phyloP scores from a whole-genome alignment of 2,113 vertebrate genomes.

The Actenoides hombroni region DNA sequence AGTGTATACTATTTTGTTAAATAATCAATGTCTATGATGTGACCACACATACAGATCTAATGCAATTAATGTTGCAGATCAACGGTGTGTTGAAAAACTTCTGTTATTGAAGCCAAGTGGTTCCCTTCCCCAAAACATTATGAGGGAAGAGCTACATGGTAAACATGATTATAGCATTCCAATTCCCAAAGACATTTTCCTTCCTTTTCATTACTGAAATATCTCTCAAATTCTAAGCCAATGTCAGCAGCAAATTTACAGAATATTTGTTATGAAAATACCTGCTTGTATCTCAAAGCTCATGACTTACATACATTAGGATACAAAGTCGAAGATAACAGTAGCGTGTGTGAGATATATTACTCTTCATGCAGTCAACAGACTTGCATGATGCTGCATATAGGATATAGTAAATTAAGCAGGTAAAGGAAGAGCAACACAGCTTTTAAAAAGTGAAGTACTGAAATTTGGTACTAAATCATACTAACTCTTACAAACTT shows the following conservation, averaged over 20 bases:
- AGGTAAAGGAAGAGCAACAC: not conserved
- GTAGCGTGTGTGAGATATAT: not conserved
- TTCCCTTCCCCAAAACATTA: not conserved
- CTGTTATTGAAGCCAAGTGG: not conserved
- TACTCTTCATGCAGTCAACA: slow-evolving; percentile 25
- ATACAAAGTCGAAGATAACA: slow-evolving; percentile 4
- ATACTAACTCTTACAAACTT: not conserved
- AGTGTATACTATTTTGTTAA: not conserved
- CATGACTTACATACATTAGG: not conserved
- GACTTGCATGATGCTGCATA: slow-evolving; percentile 3
- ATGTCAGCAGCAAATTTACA: slow-evolving; percentile 34
- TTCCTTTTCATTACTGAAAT: not conserved
- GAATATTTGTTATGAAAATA: slow-evolving; percentile 45
- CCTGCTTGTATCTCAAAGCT: not conserved
- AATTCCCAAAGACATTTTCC: not conserved
- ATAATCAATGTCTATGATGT: not conserved
- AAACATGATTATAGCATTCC: not conserved
- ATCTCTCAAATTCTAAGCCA: not conserved
- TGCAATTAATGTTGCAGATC: not conserved
- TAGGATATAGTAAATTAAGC: not conserved
- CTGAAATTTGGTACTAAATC: not conserved
- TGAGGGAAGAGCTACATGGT: not conserved
- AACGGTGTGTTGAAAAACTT: not conserved
- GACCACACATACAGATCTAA: rapidly evolving
- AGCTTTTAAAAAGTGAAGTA: not conserved